phyloP scores from a whole-genome alignment of 2,888 invertebrate species.

The Drosophila meridionalis region DNA sequence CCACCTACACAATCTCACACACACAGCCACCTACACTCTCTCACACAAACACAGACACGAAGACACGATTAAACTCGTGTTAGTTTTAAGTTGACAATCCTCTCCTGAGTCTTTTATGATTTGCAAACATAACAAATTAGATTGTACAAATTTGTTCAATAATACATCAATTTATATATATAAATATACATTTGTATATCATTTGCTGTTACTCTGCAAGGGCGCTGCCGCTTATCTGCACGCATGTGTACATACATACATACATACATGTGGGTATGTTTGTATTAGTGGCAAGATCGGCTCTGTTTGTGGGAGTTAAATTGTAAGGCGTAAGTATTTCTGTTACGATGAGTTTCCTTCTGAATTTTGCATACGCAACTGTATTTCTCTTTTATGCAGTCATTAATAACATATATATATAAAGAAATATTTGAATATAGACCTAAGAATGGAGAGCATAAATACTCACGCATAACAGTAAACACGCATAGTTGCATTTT shows the following conservation, averaged over 20 bases:
- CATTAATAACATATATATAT: no score
- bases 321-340: neutral
- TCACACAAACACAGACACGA: constrained; percentile 1
- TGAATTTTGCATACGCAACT: neutral
- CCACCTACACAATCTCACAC: constrained; percentile 7
- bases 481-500: constrained; percentile 1
- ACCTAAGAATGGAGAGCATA: neutral
- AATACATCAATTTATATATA: constrained; percentile 19
- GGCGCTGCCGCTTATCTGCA: neutral
- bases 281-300: neutral
- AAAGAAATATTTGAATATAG: neutral
- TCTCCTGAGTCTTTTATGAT: constrained; percentile 35
- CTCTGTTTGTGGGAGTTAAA: neutral
- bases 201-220: neutral
- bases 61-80: constrained; percentile 47
- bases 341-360: neutral
- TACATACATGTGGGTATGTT: neutral
- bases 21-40: constrained; percentile 11
- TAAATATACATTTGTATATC: neutral
- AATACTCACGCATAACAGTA: constrained; percentile 2
- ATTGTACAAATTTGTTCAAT: constrained; percentile 57
- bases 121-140: constrained; percentile 69
- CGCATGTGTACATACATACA: neutral
- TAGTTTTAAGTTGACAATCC: constrained; percentile 52
- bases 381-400: no score